Conservation (phyloP, 2,888 invertebrate species). For the Apeira syringaria region DNA sequence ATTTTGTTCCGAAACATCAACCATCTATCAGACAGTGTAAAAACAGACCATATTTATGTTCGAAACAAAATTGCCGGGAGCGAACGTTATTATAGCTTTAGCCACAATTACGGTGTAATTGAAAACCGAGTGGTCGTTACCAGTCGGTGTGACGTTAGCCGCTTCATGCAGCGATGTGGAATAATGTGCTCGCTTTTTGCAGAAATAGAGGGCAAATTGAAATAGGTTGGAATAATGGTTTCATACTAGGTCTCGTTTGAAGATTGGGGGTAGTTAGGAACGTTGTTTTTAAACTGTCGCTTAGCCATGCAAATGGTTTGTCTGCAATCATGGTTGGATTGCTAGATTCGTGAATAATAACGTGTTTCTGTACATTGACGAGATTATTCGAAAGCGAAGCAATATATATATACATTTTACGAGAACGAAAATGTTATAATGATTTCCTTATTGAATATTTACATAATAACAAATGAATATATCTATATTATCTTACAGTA, state of each 20-base stretch:
- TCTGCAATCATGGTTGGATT: neutral
- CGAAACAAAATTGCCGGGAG: slow-evolving; percentile 64
- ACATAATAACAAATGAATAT: too few species aligned
- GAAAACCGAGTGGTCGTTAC: slow-evolving; percentile 73
- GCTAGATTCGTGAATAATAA: neutral
- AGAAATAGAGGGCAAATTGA: slow-evolving; percentile 24
- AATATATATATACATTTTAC: too few species aligned
- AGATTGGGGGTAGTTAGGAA: slow-evolving; percentile 6
- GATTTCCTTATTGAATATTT: too few species aligned
- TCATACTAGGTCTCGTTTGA: slow-evolving; percentile 7
- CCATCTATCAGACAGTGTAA: slow-evolving; percentile 41
- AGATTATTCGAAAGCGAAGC: too few species aligned
- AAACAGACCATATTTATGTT: slow-evolving; percentile 73
- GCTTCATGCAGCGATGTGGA: slow-evolving; percentile 32
- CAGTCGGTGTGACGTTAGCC: slow-evolving; percentile 52
- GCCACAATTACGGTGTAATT: slow-evolving; percentile 77
- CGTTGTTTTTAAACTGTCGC: slow-evolving; percentile 1
- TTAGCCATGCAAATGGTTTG: neutral
- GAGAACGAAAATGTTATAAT: too few species aligned
- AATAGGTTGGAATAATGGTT: slow-evolving; percentile 19
- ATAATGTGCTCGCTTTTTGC: slow-evolving; percentile 34
- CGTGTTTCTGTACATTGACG: too few species aligned
- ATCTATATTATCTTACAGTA: too few species aligned
- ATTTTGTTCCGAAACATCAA: slow-evolving; percentile 10
- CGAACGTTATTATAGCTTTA: slow-evolving; percentile 61